Evolutionary conservation across 1,140 invertebrate species (phyloP).

Genomic region (Orchesella cincta): DNA sequence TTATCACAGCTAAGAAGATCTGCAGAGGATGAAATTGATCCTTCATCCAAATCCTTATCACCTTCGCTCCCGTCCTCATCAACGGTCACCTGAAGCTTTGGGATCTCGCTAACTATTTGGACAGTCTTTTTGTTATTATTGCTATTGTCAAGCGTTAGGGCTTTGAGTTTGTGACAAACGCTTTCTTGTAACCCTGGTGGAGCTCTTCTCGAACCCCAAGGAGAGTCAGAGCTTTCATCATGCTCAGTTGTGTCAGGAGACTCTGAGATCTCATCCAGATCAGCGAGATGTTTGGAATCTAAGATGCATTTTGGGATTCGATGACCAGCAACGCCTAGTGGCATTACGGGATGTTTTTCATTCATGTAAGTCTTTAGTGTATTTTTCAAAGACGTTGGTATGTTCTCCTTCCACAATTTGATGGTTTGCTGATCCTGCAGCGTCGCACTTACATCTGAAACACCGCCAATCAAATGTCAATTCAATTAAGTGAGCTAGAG

Average conservation of each 20-base stretch:
- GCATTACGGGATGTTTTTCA: conserved; percentile 42
- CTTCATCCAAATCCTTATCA: conserved; percentile 13
- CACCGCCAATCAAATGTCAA: neutral
- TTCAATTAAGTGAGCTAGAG: neutral
- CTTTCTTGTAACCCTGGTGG: conserved; percentile 46
- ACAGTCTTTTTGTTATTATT: neutral
- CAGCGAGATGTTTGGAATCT: conserved; percentile 7
- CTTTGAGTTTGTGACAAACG: conserved; percentile 44
- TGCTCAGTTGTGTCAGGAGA: conserved; percentile 36
- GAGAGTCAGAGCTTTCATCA: conserved; percentile 42
- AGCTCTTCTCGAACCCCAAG: conserved; percentile 38
- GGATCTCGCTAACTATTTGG: neutral
- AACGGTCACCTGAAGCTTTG: neutral
- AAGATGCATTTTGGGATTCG: conserved; percentile 46
- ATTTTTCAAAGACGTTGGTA: conserved; percentile 38
- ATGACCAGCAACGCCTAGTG: conserved; percentile 43
- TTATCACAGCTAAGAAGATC: conserved; percentile 12
- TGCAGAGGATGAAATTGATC: neutral
- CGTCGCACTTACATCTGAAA: conserved; percentile 42
- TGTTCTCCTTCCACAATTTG: conserved; percentile 33
- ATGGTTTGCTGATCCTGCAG: conserved; percentile 39
- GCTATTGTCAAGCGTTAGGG: conserved; percentile 23
- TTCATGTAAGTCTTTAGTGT: conserved; percentile 34
- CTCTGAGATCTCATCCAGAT: conserved; percentile 25
- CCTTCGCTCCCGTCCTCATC: neutral